Percentiles rank a stretch among this genome's conserved stretches.
Evolutionary conservation across 2,113 vertebrate species (phyloP).

Genomic region (Gambusia holbrooki): DNA sequence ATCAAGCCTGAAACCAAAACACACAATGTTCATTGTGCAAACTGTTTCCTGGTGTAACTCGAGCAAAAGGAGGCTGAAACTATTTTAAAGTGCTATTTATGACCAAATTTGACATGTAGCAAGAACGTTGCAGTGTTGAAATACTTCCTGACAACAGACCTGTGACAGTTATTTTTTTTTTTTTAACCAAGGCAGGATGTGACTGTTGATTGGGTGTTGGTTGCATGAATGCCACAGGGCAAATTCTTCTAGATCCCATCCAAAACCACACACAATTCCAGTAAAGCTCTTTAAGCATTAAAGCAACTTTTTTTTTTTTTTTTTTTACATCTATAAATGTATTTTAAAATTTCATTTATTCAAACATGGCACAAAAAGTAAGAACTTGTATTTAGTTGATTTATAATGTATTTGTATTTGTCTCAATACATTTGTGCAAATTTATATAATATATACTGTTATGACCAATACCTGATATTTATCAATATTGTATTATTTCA

Average conservation of each 20-base stretch:
- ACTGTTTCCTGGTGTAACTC: neutral
- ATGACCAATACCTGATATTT: no score
- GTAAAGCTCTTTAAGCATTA: neutral
- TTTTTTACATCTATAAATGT: no score
- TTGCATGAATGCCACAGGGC: neutral
- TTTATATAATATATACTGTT: no score
- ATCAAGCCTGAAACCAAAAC: neutral
- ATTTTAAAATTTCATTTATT: no score
- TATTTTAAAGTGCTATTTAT: neutral
- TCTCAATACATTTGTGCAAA: no score
- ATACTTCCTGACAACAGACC: constrained; percentile 21
- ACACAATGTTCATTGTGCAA: neutral
- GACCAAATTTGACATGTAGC: neutral
- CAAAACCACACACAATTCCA: neutral
- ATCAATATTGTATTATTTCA: no score
- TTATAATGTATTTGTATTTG: no score
- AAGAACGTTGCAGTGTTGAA: neutral
- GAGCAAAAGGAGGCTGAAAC: neutral
- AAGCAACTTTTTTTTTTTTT: no score
- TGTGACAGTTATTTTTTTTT: neutral
- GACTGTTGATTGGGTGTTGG: neutral
- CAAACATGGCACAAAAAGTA: no score
- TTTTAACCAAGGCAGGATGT: neutral
- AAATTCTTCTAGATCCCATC: neutral
- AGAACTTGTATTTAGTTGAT: no score